Conservation (phyloP, 30 jellyfish, hydroid and myxozoan genomes). For the Aurelia coerulea region DNA sequence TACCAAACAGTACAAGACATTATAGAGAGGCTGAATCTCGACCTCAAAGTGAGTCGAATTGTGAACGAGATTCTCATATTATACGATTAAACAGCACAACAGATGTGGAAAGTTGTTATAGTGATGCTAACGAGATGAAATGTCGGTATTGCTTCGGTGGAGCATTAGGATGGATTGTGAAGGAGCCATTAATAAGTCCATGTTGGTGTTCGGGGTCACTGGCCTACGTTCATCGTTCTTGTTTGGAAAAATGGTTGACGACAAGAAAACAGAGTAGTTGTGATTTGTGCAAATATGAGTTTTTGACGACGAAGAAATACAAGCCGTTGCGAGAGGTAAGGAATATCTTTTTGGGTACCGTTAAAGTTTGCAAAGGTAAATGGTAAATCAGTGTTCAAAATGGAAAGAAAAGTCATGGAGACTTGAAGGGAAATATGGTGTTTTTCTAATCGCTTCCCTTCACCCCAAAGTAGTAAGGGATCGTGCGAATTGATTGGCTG, state of each 20-base stretch:
- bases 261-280: constrained; percentile 65
- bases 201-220: constrained; percentile 86
- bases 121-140: constrained; percentile 50
- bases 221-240: constrained; percentile 79
- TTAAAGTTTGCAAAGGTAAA: too few relatives aligned
- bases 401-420: too few relatives aligned
- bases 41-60: constrained; percentile 22
- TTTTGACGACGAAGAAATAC: constrained; percentile 49
- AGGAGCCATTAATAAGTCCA: constrained; percentile 75
- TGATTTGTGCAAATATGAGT: constrained; percentile 80
- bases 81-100: constrained; percentile 24
- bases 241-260: constrained; percentile 90
- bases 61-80: constrained; percentile 39
- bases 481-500: too few relatives aligned
- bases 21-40: neutral
- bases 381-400: too few relatives aligned
- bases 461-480: too few relatives aligned
- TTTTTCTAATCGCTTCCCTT: too few relatives aligned
- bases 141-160: constrained; percentile 89
- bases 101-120: constrained; percentile 45
- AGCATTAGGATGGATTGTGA: constrained; percentile 62
- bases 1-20: neutral
- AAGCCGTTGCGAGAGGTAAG: constrained; percentile 74
- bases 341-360: too few relatives aligned
- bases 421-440: too few relatives aligned